These are phyloP conservation scores for Volucella inflata DNA, from an alignment of 2,888 invertebrate genomes.

Conservation along the genomic window DNA sequence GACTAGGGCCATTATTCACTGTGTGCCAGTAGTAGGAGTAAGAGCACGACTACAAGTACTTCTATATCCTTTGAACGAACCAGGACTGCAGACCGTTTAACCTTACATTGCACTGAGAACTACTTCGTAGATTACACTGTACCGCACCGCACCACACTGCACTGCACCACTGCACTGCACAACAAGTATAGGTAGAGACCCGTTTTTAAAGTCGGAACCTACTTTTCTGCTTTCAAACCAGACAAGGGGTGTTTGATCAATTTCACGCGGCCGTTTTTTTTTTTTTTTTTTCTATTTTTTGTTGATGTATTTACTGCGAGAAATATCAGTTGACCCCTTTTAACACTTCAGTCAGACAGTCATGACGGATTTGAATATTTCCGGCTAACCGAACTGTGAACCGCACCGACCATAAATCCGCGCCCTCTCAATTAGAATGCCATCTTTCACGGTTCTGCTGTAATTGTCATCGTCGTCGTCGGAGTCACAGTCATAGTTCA, in stretches of 20 bases:
- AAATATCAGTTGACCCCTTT: constrained; percentile 12
- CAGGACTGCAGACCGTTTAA: constrained; percentile 30
- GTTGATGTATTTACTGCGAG: not conserved
- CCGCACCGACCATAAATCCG: constrained; percentile 42
- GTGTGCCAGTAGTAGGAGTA: not conserved
- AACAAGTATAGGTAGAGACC: not conserved
- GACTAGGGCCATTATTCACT: constrained; percentile 16
- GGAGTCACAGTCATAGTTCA: constrained; percentile 23
- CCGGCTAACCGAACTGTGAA: constrained; percentile 44
- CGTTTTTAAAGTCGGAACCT: constrained; percentile 20
- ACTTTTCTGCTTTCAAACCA: constrained; percentile 11
- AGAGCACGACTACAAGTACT: too few species aligned
- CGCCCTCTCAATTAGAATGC: constrained; percentile 44
- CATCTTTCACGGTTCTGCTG: constrained; percentile 49
- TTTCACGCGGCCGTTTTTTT: constrained; percentile 24
- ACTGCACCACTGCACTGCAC: not conserved
- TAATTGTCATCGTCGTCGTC: constrained; percentile 29
- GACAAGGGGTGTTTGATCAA: constrained; percentile 63
- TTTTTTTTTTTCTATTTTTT: not conserved
- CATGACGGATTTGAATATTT: constrained; percentile 4
- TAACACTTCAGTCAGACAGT: constrained; percentile 22
- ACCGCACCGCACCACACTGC: constrained; percentile 19
- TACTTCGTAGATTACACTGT: too few species aligned
- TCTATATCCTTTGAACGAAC: constrained; percentile 9
- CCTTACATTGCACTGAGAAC: constrained; percentile 28